Conservation (phyloP, 1,140 invertebrate genomes). For the Rhyzopertha dominica region DNA sequence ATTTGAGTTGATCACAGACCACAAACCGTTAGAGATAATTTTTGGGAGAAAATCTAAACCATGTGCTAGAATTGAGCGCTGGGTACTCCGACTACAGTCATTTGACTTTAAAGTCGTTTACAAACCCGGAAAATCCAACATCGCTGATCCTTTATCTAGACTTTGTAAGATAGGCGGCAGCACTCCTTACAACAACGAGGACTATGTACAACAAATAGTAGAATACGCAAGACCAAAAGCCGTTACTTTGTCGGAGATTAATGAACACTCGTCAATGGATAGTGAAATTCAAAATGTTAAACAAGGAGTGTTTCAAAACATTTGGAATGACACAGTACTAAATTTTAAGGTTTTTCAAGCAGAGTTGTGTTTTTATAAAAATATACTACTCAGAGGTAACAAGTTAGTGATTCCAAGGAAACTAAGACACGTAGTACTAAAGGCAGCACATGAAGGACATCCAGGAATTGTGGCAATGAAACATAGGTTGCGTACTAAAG, state of each 20-base stretch:
- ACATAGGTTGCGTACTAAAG: constrained; percentile 46
- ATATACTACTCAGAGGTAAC: constrained; percentile 13
- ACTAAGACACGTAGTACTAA: constrained; percentile 30
- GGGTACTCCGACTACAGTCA: constrained; percentile 38
- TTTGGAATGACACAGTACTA: background rate
- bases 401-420: constrained; percentile 14
- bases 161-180: constrained; percentile 15
- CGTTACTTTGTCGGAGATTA: background rate
- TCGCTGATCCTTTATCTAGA: constrained; percentile 41
- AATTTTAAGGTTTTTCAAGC: background rate
- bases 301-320: background rate
- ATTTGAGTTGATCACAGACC: constrained; percentile 42
- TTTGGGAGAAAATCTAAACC: constrained; percentile 31
- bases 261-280: constrained; percentile 4
- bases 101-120: constrained; percentile 39
- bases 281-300: background rate
- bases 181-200: background rate
- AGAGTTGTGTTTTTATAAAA: background rate
- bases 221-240: background rate
- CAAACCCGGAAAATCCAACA: constrained; percentile 40
- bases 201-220: constrained; percentile 6
- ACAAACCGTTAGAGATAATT: too few relatives aligned
- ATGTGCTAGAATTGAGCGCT: constrained; percentile 38
- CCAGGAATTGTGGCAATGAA: constrained; percentile 54
- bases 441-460: constrained; percentile 48